Percentiles rank a stretch among this genome's conserved stretches.
phyloP scores from a whole-genome alignment of 1,140 invertebrate species.

The Dreissena rostriformis region DNA sequence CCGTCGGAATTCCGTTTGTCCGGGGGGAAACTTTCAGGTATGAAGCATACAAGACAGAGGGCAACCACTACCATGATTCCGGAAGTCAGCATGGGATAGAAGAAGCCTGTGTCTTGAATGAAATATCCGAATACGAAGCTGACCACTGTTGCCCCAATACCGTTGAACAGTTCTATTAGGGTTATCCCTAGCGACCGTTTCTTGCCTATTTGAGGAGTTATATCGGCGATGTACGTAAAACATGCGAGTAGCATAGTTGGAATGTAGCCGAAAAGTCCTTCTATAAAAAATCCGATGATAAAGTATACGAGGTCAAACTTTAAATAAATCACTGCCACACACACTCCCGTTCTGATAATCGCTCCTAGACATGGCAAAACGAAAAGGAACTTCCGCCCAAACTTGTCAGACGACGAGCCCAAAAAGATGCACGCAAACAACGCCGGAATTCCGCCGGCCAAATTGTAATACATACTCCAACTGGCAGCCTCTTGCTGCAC shows the following conservation, averaged over 20 bases:
- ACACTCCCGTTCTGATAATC: constrained; percentile 14
- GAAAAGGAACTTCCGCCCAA: constrained; percentile 55
- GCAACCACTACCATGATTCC: neutral
- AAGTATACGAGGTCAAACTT: constrained; percentile 39
- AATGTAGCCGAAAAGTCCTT: constrained; percentile 35
- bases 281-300: constrained; percentile 39
- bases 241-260: constrained; percentile 28
- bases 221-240: constrained; percentile 46
- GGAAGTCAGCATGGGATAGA: constrained; percentile 31
- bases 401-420: constrained; percentile 39
- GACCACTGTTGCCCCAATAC: constrained; percentile 14
- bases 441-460: constrained; percentile 30
- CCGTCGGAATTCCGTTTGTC: constrained; percentile 12
- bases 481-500: constrained; percentile 33
- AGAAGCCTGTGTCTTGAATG: constrained; percentile 37
- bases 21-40: constrained; percentile 30
- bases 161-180: constrained; percentile 42
- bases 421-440: constrained; percentile 47
- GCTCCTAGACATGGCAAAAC: constrained; percentile 36
- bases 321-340: constrained; percentile 33
- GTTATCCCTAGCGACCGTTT: constrained; percentile 39
- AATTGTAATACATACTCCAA: constrained; percentile 26
- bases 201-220: constrained; percentile 45
- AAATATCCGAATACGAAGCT: constrained; percentile 42
- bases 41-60: constrained; percentile 16